Base-by-base conservation (phyloP, 2,888 invertebrate genomes). In the Brenthis daphne region DNA sequence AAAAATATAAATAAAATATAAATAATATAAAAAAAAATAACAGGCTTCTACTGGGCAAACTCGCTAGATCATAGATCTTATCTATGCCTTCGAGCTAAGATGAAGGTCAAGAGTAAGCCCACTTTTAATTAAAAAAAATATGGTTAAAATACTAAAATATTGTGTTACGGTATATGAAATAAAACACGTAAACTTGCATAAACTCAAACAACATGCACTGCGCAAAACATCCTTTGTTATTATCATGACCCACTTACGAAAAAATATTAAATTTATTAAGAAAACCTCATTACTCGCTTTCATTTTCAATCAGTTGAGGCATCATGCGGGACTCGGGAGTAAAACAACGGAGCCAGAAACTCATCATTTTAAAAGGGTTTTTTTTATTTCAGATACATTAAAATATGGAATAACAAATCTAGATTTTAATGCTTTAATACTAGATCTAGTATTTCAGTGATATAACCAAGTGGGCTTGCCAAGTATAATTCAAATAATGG, bases 401-500 rank as follows among this genome's bases (percentile, higher is more conserved):
- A 67, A 72, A 67, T 67, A 65, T 57, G 60, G 12, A 37, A 54
- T 69, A 53, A 64, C 53, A 54, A 56, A 48, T 65, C 13, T 57
- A 16, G 14, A 47, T 47, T 47, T 65, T 64, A 55, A 68, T 68
- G 24, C 47, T 12, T 58, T 65, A 43, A 43, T 43, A 43, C 37
- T 11, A 43, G 54, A 37, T 50, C 43, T 54, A 43, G 20, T 54
- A 63, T 54, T 77, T 80, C 79, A 80, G 82, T 63, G 76, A 78
- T 81, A 79, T 74, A 65, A 75, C 74, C 75, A 68, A 70, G 37
- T 67, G 70, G 68, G 67, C 78, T 75, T 83, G 82, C 83, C 82
- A 83, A 79, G 78, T 78, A 79, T 79, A 78, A 80, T 81, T 79
- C 74, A 76, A 75, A 73, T 73, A 75, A 77, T 67, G 63, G 64